Percentiles rank a stretch among this genome's conserved stretches.
phyloP scores from a whole-genome alignment of 2,113 vertebrate species.

The Myotis brandtii region DNA sequence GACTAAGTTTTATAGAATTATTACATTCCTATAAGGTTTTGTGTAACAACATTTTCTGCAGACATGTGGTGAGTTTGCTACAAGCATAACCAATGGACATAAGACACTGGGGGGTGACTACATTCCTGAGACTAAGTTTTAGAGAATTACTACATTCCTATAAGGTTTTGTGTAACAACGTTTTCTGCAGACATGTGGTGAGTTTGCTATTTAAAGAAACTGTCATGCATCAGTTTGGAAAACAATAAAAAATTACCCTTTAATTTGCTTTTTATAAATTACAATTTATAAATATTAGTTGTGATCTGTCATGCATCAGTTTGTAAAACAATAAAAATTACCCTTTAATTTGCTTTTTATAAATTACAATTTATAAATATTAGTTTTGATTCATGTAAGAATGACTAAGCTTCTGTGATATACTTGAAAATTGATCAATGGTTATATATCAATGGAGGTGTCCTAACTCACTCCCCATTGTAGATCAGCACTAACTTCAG shows the following conservation, averaged over 20 bases:
- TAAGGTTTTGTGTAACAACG: neutral
- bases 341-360: neutral
- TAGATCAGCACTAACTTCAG: neutral
- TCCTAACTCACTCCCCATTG: neutral
- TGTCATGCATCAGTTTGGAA: neutral
- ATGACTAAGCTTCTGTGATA: neutral
- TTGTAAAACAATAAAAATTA: neutral
- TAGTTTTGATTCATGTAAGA: neutral
- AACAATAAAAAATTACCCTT: neutral
- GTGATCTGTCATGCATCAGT: neutral
- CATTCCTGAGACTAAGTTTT: slow-evolving; percentile 2
- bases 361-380: neutral
- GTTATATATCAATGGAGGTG: neutral
- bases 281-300: neutral
- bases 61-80: neutral
- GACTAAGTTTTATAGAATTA: slow-evolving; percentile 28
- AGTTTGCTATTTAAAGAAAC: neutral
- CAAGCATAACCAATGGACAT: no score
- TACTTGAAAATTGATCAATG: neutral
- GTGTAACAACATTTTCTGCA: neutral
- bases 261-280: neutral
- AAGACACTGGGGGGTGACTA: no score
- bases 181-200: neutral
- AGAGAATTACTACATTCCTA: neutral
- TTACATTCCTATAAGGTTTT: neutral